Conservation (phyloP, 1,140 invertebrate genomes). For the Drosophila subpulchrella region DNA sequence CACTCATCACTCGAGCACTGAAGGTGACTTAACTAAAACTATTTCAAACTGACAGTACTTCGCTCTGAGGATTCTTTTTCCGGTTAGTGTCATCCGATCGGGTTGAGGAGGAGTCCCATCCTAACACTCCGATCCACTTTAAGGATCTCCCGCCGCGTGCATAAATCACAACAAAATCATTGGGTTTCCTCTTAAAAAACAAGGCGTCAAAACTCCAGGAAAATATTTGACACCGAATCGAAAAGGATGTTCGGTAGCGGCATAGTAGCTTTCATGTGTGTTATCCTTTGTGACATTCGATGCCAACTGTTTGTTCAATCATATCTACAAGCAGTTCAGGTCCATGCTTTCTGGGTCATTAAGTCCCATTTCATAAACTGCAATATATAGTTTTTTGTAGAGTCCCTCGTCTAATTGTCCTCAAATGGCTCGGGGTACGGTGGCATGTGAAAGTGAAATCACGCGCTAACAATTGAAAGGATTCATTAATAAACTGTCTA, state of each 20-base stretch:
- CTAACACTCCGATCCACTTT: slow-evolving; percentile 8
- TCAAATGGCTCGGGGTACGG: slow-evolving; percentile 24
- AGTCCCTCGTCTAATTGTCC: slow-evolving; percentile 68
- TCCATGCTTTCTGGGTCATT: slow-evolving; percentile 74
- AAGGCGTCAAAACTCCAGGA: slow-evolving; percentile 56
- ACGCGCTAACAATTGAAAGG: slow-evolving; percentile 81
- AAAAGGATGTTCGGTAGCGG: slow-evolving; percentile 50
- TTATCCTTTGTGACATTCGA: slow-evolving; percentile 52
- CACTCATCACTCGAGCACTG: no score
- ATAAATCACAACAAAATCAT: slow-evolving; percentile 55
- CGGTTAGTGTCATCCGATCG: neutral
- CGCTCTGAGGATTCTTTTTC: neutral
- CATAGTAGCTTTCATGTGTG: slow-evolving; percentile 64
- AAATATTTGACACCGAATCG: slow-evolving; percentile 64
- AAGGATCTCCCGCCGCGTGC: slow-evolving; percentile 26
- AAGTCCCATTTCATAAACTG: slow-evolving; percentile 60
- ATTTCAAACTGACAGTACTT: neutral
- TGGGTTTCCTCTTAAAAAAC: slow-evolving; percentile 40
- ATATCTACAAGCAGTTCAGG: slow-evolving; percentile 60
- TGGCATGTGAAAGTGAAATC: slow-evolving; percentile 74
- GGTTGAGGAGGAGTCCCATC: neutral
- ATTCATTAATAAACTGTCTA: slow-evolving; percentile 83
- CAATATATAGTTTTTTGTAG: slow-evolving; percentile 52
- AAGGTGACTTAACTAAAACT: neutral
- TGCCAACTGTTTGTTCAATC: slow-evolving; percentile 75